Evolutionary conservation across 1,140 invertebrate species (phyloP).

Genomic region (Drosophila cardini): DNA sequence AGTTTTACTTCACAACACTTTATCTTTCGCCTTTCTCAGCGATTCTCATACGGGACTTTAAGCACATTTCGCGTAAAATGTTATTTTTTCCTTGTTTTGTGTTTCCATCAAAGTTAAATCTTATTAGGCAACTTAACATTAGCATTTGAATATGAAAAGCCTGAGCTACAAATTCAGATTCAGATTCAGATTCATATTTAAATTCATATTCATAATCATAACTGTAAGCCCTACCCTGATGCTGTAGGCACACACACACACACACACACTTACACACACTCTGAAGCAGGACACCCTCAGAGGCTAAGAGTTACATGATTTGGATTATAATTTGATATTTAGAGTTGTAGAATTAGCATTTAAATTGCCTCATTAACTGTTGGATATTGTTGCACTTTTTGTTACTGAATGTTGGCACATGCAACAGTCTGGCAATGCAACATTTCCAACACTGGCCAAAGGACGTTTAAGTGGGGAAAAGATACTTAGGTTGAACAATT

Average conservation of each 20-base stretch:
- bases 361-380: slow-evolving; percentile 72
- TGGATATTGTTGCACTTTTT: slow-evolving; percentile 23
- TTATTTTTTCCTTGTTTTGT: neutral
- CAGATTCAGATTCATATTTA: slow-evolving; percentile 41
- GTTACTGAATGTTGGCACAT: slow-evolving; percentile 8
- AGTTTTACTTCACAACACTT: neutral
- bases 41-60: slow-evolving; percentile 4
- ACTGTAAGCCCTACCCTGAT: slow-evolving; percentile 62
- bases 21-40: neutral
- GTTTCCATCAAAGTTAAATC: slow-evolving; percentile 44
- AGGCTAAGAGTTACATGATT: slow-evolving; percentile 24
- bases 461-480: neutral
- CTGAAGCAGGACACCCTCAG: slow-evolving; percentile 34
- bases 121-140: slow-evolving; percentile 53
- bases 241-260: slow-evolving; percentile 31
- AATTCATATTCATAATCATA: slow-evolving; percentile 67
- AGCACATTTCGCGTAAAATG: neutral
- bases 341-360: slow-evolving; percentile 71
- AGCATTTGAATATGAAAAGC: slow-evolving; percentile 62
- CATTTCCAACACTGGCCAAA: slow-evolving; percentile 28
- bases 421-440: slow-evolving; percentile 8
- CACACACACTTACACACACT: neutral
- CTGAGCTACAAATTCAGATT: slow-evolving; percentile 10
- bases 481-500: too few relatives aligned
- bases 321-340: slow-evolving; percentile 79